A percentile compares a stretch with the other conserved stretches of the same genome.
phyloP scores from a whole-genome alignment of 2,888 invertebrate genomes.

The Drosophila putrida region DNA sequence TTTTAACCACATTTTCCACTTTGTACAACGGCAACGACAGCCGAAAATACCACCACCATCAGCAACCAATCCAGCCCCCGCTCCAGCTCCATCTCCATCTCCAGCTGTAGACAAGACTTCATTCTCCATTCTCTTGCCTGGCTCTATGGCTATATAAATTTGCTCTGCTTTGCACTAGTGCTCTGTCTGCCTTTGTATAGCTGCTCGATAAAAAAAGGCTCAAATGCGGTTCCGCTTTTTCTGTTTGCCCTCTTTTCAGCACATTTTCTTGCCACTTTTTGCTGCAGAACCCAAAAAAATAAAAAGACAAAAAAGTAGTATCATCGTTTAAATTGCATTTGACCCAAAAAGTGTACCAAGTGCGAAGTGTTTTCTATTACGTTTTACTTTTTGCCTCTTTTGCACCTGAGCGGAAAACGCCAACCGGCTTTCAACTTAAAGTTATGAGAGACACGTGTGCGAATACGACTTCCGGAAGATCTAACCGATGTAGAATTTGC shows the following conservation, averaged over 20 bases:
- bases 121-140: slow-evolving; percentile 26
- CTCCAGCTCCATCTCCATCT: slow-evolving; percentile 38
- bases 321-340: slow-evolving; percentile 68
- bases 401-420: slow-evolving; percentile 51
- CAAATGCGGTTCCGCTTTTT: slow-evolving; percentile 78
- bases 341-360: slow-evolving; percentile 59
- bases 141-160: slow-evolving; percentile 65
- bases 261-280: slow-evolving; percentile 68
- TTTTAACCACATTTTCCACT: slow-evolving; percentile 81
- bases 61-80: slow-evolving; percentile 5
- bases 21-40: slow-evolving; percentile 78
- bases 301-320: slow-evolving; percentile 19
- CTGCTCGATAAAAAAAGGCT: slow-evolving; percentile 77
- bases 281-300: slow-evolving; percentile 43
- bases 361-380: slow-evolving; percentile 63
- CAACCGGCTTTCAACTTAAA: slow-evolving; percentile 51
- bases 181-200: slow-evolving; percentile 43
- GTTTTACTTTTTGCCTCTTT: slow-evolving; percentile 29
- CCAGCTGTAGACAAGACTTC: slow-evolving; percentile 44
- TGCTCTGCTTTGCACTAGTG: slow-evolving; percentile 53
- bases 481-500: slow-evolving; percentile 25
- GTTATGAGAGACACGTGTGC: slow-evolving; percentile 77
- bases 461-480: slow-evolving; percentile 65
- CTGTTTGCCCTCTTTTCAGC: slow-evolving; percentile 65
- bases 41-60: slow-evolving; percentile 54